phyloP scores from a whole-genome alignment of 2,888 invertebrate genomes.

The Clusia tigrina region DNA sequence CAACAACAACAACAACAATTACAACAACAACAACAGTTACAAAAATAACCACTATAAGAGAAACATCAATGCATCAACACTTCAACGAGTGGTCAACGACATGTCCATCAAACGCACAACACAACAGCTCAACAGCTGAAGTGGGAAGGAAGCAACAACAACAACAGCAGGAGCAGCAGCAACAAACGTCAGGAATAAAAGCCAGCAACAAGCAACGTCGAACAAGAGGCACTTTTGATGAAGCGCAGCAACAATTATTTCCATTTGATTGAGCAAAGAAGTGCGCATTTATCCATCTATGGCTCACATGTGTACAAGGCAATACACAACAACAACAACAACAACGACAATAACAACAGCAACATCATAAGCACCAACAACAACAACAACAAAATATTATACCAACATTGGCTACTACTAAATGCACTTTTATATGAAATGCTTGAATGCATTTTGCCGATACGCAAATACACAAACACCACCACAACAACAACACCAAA shows the following conservation, averaged over 20 bases:
- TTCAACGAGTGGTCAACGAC: conserved; percentile 40
- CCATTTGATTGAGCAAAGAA: conserved; percentile 60
- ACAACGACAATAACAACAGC: conserved; percentile 1
- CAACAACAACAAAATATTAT: conserved; percentile 23
- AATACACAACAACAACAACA: too few species aligned
- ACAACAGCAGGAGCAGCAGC: not conserved
- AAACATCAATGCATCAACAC: conserved; percentile 37
- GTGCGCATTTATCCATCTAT: conserved; percentile 47
- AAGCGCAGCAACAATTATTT: conserved; percentile 47
- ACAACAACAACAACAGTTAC: conserved; percentile 41
- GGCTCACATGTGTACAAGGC: too few species aligned
- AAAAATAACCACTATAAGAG: too few species aligned
- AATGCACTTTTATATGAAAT: not conserved
- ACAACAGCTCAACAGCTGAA: conserved; percentile 3
- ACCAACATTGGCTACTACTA: conserved; percentile 16
- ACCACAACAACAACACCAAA: too few species aligned
- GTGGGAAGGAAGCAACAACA: not conserved
- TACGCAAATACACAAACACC: conserved; percentile 6
- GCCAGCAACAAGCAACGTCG: too few species aligned
- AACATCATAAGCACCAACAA: not conserved
- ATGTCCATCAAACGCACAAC: conserved; percentile 11
- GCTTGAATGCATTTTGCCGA: conserved; percentile 11
- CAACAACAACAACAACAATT: conserved; percentile 27
- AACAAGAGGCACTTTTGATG: not conserved
- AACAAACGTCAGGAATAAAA: not conserved